phyloP scores from a whole-genome alignment of 2,888 invertebrate genomes.

The Augochlorella aurata region DNA sequence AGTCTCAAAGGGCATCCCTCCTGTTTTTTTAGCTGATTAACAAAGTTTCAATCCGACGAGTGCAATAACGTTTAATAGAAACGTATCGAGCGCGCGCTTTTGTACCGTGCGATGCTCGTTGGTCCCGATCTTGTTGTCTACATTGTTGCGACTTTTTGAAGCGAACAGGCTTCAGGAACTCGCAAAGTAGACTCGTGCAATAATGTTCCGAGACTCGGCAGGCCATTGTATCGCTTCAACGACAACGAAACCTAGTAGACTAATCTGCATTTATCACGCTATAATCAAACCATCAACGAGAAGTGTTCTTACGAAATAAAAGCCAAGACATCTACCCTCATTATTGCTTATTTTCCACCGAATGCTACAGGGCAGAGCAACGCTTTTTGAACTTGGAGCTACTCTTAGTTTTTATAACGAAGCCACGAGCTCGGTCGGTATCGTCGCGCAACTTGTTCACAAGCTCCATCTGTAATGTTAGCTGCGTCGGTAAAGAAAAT shows the following conservation, averaged over 20 bases:
- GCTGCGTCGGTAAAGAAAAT: constrained; percentile 23
- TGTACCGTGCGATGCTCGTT: constrained; percentile 24
- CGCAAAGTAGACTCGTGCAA: constrained; percentile 64
- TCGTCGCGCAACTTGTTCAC: neutral
- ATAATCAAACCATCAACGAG: constrained; percentile 48
- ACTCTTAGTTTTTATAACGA: neutral
- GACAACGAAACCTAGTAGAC: constrained; percentile 33
- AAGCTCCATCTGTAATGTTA: constrained; percentile 57
- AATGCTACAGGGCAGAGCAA: neutral
- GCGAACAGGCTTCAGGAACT: constrained; percentile 65
- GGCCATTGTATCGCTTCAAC: constrained; percentile 26
- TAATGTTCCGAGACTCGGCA: constrained; percentile 26
- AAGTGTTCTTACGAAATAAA: constrained; percentile 35
- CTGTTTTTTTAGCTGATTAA: neutral
- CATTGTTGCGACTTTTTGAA: constrained; percentile 71
- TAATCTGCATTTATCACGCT: constrained; percentile 40
- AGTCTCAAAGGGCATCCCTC: constrained; percentile 1
- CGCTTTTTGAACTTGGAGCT: neutral
- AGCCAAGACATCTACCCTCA: neutral
- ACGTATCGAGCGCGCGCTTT: constrained; percentile 6
- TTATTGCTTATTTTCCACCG: neutral
- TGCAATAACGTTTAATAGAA: constrained; percentile 33
- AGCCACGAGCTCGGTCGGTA: neutral
- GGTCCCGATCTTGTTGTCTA: constrained; percentile 59
- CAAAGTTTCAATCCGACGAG: constrained; percentile 13